phyloP scores from a whole-genome alignment of 2,113 vertebrate genomes.

The Myiagra hebetior region DNA sequence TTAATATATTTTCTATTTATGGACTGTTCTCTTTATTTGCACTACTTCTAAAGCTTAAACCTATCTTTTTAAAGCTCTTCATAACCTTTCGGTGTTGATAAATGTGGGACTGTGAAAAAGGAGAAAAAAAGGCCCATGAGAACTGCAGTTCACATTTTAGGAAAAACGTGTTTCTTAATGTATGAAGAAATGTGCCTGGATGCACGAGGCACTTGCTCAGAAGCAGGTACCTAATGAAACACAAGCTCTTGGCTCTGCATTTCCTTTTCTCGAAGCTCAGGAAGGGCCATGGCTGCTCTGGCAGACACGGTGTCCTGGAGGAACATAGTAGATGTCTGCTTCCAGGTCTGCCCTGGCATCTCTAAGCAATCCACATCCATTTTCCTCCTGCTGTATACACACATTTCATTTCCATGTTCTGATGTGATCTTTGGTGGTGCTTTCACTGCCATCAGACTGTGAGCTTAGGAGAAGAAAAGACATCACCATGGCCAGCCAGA shows the following conservation, averaged over 20 bases:
- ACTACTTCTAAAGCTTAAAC: not conserved
- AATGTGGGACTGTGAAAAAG: not conserved
- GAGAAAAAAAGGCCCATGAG: not conserved
- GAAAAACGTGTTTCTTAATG: not conserved
- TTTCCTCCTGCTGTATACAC: not conserved
- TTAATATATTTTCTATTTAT: constrained; percentile 35
- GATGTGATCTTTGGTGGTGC: not conserved
- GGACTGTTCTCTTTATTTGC: not conserved
- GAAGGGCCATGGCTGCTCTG: not conserved
- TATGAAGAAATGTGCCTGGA: not conserved
- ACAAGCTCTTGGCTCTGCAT: not conserved
- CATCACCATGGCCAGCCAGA: not conserved
- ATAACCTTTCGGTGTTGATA: not conserved
- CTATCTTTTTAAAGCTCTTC: not conserved
- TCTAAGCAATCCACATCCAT: not conserved
- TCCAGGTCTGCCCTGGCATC: not conserved
- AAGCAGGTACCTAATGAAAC: not conserved
- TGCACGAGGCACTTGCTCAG: not conserved
- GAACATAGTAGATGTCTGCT: not conserved
- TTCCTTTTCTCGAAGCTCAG: not conserved
- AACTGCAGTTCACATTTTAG: not conserved
- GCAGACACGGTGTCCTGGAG: not conserved
- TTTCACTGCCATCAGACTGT: not conserved
- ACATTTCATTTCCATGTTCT: not conserved
- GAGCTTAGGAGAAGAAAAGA: not conserved